Conservation (phyloP, 2,113 vertebrate species). For the Desmodus rotundus region DNA sequence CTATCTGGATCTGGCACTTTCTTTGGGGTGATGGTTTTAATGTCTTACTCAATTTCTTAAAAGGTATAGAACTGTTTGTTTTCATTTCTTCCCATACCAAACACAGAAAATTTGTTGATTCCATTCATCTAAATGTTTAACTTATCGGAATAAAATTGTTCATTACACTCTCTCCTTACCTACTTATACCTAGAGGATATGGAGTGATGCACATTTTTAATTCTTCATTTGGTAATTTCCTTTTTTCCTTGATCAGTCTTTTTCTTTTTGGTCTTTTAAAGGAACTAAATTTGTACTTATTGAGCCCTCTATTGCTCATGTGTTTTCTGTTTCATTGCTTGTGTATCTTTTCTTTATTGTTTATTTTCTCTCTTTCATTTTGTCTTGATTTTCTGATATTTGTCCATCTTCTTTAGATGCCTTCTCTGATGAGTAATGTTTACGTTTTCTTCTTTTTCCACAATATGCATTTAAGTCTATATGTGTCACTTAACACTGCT, state of each 20-base stretch:
- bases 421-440: background rate
- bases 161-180: background rate
- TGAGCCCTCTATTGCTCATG: background rate
- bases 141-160: background rate
- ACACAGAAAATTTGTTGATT: background rate
- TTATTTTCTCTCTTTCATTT: background rate
- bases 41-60: background rate
- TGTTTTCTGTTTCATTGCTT: background rate
- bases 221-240: background rate
- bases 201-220: background rate
- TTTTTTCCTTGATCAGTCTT: background rate
- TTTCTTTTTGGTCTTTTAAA: background rate
- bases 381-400: background rate
- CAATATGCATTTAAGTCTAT: background rate
- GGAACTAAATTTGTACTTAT: background rate
- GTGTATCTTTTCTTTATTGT: background rate
- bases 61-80: background rate
- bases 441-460: background rate
- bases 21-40: background rate
- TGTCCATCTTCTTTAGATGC: background rate
- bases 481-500: background rate
- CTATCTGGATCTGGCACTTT: background rate
- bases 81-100: background rate
- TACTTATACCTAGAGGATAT: background rate
- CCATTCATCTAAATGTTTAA: background rate